A percentile compares a stretch with the other conserved stretches of the same genome.
Evolutionary conservation across 1,140 invertebrate genomes (phyloP).

Genomic region (Calosoma granatense): DNA sequence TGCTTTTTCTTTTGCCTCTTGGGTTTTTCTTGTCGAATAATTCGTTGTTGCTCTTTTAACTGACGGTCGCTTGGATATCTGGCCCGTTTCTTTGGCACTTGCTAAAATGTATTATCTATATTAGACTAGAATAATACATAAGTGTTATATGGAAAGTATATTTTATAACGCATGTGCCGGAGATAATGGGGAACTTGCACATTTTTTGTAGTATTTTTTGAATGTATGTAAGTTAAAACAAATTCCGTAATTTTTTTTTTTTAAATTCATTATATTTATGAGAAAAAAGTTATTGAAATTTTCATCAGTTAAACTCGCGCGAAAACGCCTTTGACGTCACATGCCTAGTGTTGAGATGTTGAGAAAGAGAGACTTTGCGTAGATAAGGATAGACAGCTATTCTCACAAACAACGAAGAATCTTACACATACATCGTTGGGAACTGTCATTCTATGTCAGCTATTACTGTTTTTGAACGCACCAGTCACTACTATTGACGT

Average conservation of each 20-base stretch:
- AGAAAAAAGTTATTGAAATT: not conserved
- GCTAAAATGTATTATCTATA: not conserved
- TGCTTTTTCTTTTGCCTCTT: not conserved
- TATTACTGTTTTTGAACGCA: too few species aligned
- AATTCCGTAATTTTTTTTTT: not conserved
- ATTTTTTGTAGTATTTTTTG: not conserved
- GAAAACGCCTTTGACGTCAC: too few species aligned
- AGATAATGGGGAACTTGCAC: not conserved
- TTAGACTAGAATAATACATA: not conserved
- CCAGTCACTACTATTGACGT: too few species aligned
- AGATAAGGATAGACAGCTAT: too few species aligned
- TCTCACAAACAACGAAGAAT: too few species aligned
- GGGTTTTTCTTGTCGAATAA: not conserved
- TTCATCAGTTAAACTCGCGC: too few species aligned
- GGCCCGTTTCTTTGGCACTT: slow-evolving; percentile 15
- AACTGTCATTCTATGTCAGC: too few species aligned
- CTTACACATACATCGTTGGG: too few species aligned
- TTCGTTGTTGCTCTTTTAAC: not conserved
- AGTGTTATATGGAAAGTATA: not conserved
- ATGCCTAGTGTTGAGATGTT: too few species aligned
- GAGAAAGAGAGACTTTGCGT: too few species aligned
- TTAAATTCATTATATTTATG: not conserved
- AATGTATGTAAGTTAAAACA: too few species aligned
- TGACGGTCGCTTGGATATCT: slow-evolving; percentile 15
- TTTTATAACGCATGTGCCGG: not conserved